These are phyloP conservation scores for Myanophis thanlyinensis DNA, from an alignment of 2,113 vertebrate genomes.

Conservation along the genomic window DNA sequence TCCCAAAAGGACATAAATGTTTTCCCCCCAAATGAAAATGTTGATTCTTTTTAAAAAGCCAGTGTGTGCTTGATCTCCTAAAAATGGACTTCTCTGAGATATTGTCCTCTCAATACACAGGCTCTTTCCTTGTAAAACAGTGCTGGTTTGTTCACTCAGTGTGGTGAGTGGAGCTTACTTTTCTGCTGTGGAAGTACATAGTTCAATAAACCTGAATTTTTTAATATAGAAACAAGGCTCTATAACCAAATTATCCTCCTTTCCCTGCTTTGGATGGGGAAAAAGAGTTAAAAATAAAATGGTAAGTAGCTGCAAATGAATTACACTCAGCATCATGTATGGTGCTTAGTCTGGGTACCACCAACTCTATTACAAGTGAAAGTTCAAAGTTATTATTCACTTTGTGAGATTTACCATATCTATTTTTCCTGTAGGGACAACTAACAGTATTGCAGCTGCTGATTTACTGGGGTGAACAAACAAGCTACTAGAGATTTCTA, in stretches of 20 bases:
- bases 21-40: conserved; percentile 12
- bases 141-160: neutral
- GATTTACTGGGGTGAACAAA: neutral
- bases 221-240: neutral
- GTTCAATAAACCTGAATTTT: neutral
- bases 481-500: neutral
- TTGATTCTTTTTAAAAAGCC: conserved; percentile 17
- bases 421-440: neutral
- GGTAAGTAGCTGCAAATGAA: neutral
- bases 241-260: neutral
- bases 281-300: neutral
- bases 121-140: neutral
- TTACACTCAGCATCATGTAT: neutral
- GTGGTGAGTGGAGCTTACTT: neutral
- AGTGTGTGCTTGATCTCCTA: conserved; percentile 8
- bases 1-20: neutral
- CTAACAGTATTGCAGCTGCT: neutral
- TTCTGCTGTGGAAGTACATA: neutral
- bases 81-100: conserved; percentile 1
- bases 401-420: neutral
- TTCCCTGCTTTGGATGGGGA: neutral
- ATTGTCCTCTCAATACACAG: conserved; percentile 11
- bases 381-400: neutral
- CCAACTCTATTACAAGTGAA: neutral
- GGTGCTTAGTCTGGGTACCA: neutral